These are phyloP conservation scores for Cryptus viduatorius DNA, from an alignment of 2,888 invertebrate species.

Conservation along the genomic window DNA sequence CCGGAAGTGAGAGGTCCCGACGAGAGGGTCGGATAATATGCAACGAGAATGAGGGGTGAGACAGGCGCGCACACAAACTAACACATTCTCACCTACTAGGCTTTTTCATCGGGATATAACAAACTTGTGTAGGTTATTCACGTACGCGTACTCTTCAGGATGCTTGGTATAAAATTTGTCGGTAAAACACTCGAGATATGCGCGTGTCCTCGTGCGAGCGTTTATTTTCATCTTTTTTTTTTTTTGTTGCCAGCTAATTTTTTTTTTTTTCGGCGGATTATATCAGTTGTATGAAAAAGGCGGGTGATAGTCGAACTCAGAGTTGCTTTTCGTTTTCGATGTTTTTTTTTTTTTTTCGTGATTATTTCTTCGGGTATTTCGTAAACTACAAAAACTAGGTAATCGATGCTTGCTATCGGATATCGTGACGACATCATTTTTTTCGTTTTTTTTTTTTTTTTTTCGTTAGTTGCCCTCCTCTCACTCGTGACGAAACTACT, in stretches of 20 bases:
- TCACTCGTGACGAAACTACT: slow-evolving; percentile 24
- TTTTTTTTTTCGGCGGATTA: slow-evolving; percentile 51
- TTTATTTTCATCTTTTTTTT: slow-evolving; percentile 17
- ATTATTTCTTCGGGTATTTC: slow-evolving; percentile 7
- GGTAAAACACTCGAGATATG: slow-evolving; percentile 65
- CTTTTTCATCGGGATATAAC: slow-evolving; percentile 40
- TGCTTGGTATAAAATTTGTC: slow-evolving; percentile 58
- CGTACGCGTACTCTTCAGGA: slow-evolving; percentile 27
- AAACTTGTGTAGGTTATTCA: slow-evolving; percentile 34
- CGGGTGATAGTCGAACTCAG: slow-evolving; percentile 13
- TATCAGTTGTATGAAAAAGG: slow-evolving; percentile 33
- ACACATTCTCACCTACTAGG: slow-evolving; percentile 36
- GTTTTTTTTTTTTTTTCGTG: background rate
- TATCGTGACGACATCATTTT: slow-evolving; percentile 54
- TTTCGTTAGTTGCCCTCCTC: background rate
- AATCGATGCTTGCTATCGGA: slow-evolving; percentile 40
- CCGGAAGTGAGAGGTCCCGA: slow-evolving; percentile 72
- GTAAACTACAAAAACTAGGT: slow-evolving; percentile 6
- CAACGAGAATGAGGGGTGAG: slow-evolving; percentile 60
- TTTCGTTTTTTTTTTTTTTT: slow-evolving; percentile 50
- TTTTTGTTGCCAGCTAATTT: background rate
- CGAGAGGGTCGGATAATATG: slow-evolving; percentile 72
- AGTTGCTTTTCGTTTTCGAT: background rate
- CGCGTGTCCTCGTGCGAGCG: slow-evolving; percentile 29
- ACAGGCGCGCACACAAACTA: slow-evolving; percentile 26